Evolutionary conservation across 2,888 invertebrate species (phyloP), one percentile per base, ranked within the genome.

Genomic region (Perdita meconis): DNA sequence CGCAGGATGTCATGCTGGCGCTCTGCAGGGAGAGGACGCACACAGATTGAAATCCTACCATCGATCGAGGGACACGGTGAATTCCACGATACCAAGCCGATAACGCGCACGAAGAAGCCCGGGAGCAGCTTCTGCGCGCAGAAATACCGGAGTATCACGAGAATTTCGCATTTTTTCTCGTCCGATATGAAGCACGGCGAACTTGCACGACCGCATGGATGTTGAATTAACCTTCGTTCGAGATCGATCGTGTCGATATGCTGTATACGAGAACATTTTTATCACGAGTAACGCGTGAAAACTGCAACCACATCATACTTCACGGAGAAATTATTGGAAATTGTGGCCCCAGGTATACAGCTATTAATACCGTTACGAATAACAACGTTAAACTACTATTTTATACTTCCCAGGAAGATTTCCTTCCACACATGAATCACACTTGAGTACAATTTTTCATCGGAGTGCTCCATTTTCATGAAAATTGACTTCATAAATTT

Each of bases 11-110:
- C 79, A 72, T 78, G 73, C 66, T 38, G 53, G 50, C 34, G 44
- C 36, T 42, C 42, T 65, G 53, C 34, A 38, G 50, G 38, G 61
- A 47, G 50, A 47, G 19, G 63, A 40, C 63, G 68, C 63, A 77
- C 73, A 82, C 82, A 80, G 80, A 85, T 84, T 85, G 83, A 84
- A 83, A 85, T 84, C 85, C 77, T 61, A 24, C 66, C 74, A 85
- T 84, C 85, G 85, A 85, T 85, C 80, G 83, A 75, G 47, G 12
- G 77, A 80, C 75, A 38, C 55, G 73, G 47, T 61, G 79, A 81
- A 83, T 81, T 83, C 83, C 83, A 69, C 64, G 77, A 79, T 74
- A 64, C 74, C 51, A 53, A 24, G 57, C 36, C 66, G 77, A 55
- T 68, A 75, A 72, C 75, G 79, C 84, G 81, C 83, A 76, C 68